Evolutionary conservation across 2,113 vertebrate genomes (phyloP).

Genomic region (Ciconia maguari): DNA sequence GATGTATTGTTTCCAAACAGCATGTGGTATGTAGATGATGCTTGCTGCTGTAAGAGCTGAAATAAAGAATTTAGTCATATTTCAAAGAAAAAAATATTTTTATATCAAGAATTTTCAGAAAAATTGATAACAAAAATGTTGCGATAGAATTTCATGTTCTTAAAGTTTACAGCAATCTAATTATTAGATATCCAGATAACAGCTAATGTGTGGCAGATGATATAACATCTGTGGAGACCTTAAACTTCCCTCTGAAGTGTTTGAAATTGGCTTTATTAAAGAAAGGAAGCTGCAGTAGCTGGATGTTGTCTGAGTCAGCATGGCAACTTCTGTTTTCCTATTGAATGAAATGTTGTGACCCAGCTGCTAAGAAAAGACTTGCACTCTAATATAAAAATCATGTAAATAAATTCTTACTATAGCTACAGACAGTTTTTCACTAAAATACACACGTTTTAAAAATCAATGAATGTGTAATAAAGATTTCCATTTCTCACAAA

Average conservation of each 20-base stretch:
- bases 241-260: not conserved
- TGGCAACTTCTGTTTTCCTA: not conserved
- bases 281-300: not conserved
- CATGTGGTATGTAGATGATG: not conserved
- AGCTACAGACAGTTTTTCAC: not conserved
- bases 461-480: not conserved
- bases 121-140: not conserved
- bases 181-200: not conserved
- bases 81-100: not conserved
- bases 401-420: not conserved
- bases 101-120: not conserved
- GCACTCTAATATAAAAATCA: not conserved
- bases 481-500: not conserved
- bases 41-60: not conserved
- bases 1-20: not conserved
- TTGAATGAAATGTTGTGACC: not conserved
- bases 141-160: not conserved
- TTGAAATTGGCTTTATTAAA: not conserved
- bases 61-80: not conserved
- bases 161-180: not conserved
- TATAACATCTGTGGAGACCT: not conserved
- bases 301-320: not conserved
- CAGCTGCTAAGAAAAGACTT: not conserved
- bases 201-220: not conserved
- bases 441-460: not conserved